Evolutionary conservation across 2,113 vertebrate species (phyloP).

Genomic region (Oenanthe melanoleuca): DNA sequence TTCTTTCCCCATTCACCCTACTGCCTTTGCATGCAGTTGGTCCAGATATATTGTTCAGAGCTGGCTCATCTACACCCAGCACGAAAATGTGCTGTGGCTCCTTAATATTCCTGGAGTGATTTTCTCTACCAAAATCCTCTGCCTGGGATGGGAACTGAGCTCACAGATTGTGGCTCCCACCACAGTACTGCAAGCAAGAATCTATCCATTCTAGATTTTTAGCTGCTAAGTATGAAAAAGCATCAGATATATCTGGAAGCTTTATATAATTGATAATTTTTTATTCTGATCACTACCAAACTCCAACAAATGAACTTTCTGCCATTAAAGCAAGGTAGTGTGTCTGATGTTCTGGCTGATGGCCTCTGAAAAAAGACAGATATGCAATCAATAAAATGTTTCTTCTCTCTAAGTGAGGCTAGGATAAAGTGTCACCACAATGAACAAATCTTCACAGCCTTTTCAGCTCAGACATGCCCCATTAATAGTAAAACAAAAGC

Average conservation of each 20-base stretch:
- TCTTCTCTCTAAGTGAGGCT: neutral
- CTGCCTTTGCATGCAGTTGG: neutral
- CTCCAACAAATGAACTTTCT: neutral
- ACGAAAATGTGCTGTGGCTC: neutral
- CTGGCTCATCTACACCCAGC: neutral
- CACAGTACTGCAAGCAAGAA: neutral
- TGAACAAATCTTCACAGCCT: neutral
- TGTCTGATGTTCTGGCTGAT: neutral
- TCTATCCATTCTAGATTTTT: neutral
- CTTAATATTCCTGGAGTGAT: neutral
- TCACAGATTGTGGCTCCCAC: neutral
- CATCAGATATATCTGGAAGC: neutral
- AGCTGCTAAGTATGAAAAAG: neutral
- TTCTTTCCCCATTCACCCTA: neutral
- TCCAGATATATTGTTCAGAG: neutral
- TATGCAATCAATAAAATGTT: neutral
- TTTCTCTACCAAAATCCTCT: neutral
- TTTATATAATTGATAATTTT: neutral
- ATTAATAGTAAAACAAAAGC: conserved; percentile 8
- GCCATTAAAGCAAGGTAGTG: neutral
- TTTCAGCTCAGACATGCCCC: neutral
- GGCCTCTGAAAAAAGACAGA: neutral
- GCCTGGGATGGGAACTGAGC: neutral
- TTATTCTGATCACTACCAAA: neutral
- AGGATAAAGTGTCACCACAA: neutral